These are phyloP conservation scores for Alligator mississippiensis DNA, from an alignment of 2,113 vertebrate genomes.

Conservation along the genomic window DNA sequence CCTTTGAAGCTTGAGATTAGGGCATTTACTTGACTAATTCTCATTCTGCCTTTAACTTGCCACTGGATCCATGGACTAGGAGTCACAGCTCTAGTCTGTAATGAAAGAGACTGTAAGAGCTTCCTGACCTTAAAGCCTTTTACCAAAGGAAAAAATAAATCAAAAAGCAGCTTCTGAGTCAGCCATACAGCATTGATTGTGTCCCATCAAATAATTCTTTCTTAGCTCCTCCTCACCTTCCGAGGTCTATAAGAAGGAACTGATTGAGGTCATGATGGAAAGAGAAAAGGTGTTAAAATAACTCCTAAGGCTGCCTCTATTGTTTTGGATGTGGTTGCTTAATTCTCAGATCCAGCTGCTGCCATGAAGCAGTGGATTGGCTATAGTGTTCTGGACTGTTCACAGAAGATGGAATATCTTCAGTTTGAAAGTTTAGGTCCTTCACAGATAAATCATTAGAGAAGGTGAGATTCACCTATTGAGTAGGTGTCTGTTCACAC, in stretches of 20 bases:
- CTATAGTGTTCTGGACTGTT: background rate
- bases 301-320: background rate
- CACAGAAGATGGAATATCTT: background rate
- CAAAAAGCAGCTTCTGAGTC: background rate
- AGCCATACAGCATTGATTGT: too few relatives aligned
- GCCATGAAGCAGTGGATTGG: background rate
- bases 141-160: background rate
- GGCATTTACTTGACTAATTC: background rate
- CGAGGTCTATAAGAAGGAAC: background rate
- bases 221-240: background rate
- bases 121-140: too few relatives aligned
- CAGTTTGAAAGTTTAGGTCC: background rate
- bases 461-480: background rate
- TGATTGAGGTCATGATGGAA: background rate
- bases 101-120: background rate
- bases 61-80: background rate
- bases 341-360: background rate
- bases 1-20: background rate
- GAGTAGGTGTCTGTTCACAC: too few relatives aligned
- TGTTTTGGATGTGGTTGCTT: background rate
- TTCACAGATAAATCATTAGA: background rate
- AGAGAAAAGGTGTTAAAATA: background rate
- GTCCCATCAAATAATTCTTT: background rate
- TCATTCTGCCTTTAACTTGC: background rate
- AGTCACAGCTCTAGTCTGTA: background rate